A percentile compares a stretch with the other conserved stretches of the same genome.
These are phyloP conservation scores for Percina caprodes DNA, from an alignment of 2,113 vertebrate species.

Conservation along the genomic window DNA sequence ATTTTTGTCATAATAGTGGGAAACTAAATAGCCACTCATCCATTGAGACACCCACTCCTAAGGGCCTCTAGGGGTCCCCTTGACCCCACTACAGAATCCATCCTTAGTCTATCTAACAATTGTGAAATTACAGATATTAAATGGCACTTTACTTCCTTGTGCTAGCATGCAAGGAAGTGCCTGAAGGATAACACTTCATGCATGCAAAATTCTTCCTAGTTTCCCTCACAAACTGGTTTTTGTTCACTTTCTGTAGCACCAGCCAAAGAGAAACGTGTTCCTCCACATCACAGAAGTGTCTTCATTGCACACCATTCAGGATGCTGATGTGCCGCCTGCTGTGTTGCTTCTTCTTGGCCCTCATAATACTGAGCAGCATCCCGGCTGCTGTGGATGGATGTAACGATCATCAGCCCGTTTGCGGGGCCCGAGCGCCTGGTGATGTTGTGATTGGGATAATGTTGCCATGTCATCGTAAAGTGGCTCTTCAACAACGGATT, in stretches of 20 bases:
- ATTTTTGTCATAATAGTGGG: too few species aligned
- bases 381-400: conserved; percentile 3
- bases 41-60: too few species aligned
- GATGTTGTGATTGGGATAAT: conserved; percentile 78
- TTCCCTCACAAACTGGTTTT: conserved; percentile 29
- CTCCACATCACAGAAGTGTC: not conserved
- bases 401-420: conserved; percentile 21
- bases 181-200: not conserved
- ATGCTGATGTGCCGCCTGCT: not conserved
- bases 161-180: not conserved
- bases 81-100: not conserved
- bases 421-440: conserved; percentile 63
- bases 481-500: conserved; percentile 47
- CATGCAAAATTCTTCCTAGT: not conserved
- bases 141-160: not conserved
- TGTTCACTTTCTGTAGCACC: not conserved
- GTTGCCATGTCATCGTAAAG: conserved; percentile 59
- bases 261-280: not conserved
- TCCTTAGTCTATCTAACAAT: not conserved
- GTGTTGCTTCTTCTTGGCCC: not conserved
- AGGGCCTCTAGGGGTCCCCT: too few species aligned
- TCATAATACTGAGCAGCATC: not conserved
- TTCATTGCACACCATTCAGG: not conserved
- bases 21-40: too few species aligned
- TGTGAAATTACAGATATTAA: not conserved